Conservation (phyloP, 2,888 invertebrate species). For the Hydraecia micacea region DNA sequence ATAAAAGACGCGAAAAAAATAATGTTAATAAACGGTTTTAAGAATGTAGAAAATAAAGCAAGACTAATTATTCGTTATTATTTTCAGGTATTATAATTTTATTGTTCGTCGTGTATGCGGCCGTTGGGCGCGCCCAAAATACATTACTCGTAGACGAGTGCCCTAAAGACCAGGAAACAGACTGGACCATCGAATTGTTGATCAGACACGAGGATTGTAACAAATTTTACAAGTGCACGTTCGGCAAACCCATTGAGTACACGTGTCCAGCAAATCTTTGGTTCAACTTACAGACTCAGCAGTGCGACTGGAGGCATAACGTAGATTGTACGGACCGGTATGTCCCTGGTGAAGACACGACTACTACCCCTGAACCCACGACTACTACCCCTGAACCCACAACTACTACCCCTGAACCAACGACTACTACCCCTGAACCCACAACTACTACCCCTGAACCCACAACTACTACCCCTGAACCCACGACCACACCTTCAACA, state of each 20-base stretch:
- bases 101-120: conserved; percentile 66
- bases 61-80: conserved; percentile 13
- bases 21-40: neutral
- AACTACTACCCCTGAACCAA: conserved; percentile 9
- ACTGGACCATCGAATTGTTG: conserved; percentile 86
- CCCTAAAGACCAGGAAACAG: conserved; percentile 76
- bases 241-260: conserved; percentile 90
- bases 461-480: neutral
- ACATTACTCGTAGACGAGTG: conserved; percentile 70
- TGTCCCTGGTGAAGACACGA: conserved; percentile 65
- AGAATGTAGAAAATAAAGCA: neutral
- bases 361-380: conserved; percentile 15
- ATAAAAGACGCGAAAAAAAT: neutral
- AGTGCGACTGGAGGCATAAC: conserved; percentile 91
- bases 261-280: conserved; percentile 89
- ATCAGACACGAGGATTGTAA: conserved; percentile 90
- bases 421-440: neutral
- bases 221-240: conserved; percentile 92
- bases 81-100: conserved; percentile 70
- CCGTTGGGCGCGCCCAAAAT: conserved; percentile 65
- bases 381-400: neutral
- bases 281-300: conserved; percentile 88
- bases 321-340: conserved; percentile 90
- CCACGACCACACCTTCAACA: conserved; percentile 26
- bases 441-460: neutral